phyloP scores from a whole-genome alignment of 2,888 invertebrate species.

The Asteroscopus sphinx region DNA sequence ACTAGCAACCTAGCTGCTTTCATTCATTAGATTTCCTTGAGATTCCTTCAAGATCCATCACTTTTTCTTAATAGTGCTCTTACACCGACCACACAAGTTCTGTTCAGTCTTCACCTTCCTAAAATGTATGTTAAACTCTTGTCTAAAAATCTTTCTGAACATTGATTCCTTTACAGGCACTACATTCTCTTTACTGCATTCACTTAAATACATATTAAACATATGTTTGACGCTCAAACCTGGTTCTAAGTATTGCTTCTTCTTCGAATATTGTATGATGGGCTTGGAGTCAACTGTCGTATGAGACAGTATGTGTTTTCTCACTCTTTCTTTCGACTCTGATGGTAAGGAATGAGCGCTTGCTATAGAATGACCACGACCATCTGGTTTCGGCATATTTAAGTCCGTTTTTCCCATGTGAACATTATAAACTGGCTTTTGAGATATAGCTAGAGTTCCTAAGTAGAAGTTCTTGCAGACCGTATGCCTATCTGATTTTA shows the following conservation, averaged over 20 bases:
- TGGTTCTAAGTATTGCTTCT: conserved; percentile 77
- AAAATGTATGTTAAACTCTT: conserved; percentile 83
- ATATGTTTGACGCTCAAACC: conserved; percentile 80
- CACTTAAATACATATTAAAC: conserved; percentile 78
- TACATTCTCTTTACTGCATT: conserved; percentile 72
- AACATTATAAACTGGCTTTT: conserved; percentile 85
- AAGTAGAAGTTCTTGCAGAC: conserved; percentile 86
- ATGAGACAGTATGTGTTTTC: conserved; percentile 79
- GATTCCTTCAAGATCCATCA: conserved; percentile 44
- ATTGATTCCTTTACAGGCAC: conserved; percentile 81
- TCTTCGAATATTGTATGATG: conserved; percentile 76
- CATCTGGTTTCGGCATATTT: conserved; percentile 85
- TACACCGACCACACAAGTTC: conserved; percentile 78
- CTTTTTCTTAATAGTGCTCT: conserved; percentile 78
- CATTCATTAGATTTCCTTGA: conserved; percentile 5
- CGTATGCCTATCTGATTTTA: conserved; percentile 74
- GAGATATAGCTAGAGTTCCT: conserved; percentile 84
- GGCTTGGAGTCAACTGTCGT: conserved; percentile 77
- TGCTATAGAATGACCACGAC: conserved; percentile 77
- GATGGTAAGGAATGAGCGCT: conserved; percentile 77
- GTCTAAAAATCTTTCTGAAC: conserved; percentile 84
- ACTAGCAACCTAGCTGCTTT: background rate
- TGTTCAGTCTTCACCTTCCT: conserved; percentile 74
- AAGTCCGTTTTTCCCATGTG: conserved; percentile 82
- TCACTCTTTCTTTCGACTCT: conserved; percentile 78